Base-by-base conservation (phyloP, 1,140 invertebrate species). In the Melipona quadrifasciata region DNA sequence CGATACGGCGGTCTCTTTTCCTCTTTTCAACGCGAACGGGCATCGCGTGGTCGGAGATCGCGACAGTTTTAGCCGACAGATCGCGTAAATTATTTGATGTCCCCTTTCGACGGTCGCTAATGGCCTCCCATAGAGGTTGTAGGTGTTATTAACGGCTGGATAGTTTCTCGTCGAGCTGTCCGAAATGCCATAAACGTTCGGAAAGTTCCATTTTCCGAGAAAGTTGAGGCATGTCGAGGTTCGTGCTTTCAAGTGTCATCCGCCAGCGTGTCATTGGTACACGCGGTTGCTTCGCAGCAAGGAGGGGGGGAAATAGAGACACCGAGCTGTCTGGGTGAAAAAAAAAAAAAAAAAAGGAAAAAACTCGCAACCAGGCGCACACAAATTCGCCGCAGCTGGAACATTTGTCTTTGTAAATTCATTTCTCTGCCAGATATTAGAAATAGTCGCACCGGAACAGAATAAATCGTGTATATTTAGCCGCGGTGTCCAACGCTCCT, bases 51-150 rank as follows among this genome's bases (percentile, higher is more conserved):
- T 51, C 71, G 21, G 8, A 47, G 8, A 82, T 77, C 64, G 55
- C 39, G n/a, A 24, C 51, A 65, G 24, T 61, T 84, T 39, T 11
- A n/a, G 17, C 39, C 19, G 31, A 55, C 19, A 19, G 61, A 51
- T 53, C 55, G 80, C 80, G 58, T 86, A 77, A 86, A 86, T 82
- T 86, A 86, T 86, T 86, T 34, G 73, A 77, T n/a, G 67, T 61
- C 80, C 24, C 80, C 51, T 86, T 82, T 82, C 83, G 61, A 27
- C 77, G 21, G 24, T n/a, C 67, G 10, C 73, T 86, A 86, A 86
- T 86, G 73, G 84, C 39, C 67, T 61, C 47, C 57, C 47, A 34
- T 64, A 67, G 17, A 70, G 39, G 14, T 8, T 55, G 67, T 39
- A 16, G 57, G 6, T 68, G 67, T 72, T 82, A 77, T 86, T 82